Percentiles rank a stretch among this genome's conserved stretches.
These are phyloP conservation scores for Rhinogobius similis DNA, from an alignment of 2,113 vertebrate species.

Conservation along the genomic window DNA sequence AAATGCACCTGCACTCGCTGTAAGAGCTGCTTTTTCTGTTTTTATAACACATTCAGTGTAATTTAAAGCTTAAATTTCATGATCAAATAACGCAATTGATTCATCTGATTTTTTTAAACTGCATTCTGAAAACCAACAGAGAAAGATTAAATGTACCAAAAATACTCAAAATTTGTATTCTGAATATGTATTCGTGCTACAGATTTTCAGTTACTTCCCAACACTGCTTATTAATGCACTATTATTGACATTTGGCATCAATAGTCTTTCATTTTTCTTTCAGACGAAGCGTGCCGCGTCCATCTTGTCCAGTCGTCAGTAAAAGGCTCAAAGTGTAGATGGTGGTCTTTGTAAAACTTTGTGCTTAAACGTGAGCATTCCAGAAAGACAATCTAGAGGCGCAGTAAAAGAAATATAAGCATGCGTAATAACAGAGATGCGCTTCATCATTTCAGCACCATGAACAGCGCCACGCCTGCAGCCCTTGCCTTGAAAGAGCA, in stretches of 20 bases:
- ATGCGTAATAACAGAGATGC: conserved; percentile 7
- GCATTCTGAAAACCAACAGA: no score
- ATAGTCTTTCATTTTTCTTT: not conserved
- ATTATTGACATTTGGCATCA: not conserved
- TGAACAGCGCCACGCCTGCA: conserved; percentile 37
- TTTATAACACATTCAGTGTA: no score
- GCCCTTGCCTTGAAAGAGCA: conserved; percentile 3
- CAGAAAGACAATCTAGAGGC: not conserved
- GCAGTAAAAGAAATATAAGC: not conserved
- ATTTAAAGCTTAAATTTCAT: no score
- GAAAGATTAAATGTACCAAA: no score
- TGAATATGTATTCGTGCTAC: no score
- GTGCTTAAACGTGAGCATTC: not conserved
- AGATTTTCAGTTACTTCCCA: no score
- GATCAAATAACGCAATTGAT: no score
- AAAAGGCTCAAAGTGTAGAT: not conserved
- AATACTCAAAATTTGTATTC: no score
- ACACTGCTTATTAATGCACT: not conserved
- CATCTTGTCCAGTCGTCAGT: not conserved
- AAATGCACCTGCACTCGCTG: no score
- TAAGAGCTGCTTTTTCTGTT: no score
- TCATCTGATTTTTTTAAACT: no score
- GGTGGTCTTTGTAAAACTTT: not conserved
- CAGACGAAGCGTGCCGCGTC: not conserved
- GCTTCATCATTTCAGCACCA: conserved; percentile 49